Conservation (phyloP, 2,113 vertebrate genomes). For the Cygnus atratus region DNA sequence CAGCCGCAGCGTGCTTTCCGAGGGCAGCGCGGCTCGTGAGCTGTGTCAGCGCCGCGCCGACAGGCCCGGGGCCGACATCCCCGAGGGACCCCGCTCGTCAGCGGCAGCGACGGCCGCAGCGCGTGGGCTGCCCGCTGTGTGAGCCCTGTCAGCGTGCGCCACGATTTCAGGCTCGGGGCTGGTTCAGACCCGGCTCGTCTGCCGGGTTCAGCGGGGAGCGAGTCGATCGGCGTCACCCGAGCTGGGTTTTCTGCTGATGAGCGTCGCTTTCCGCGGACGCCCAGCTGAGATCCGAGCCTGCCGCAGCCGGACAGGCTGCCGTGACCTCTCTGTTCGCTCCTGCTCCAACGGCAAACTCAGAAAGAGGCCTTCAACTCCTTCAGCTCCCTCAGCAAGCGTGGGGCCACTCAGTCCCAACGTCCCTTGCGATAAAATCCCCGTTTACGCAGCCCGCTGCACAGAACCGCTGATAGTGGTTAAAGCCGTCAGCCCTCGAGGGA, state of each 20-base stretch:
- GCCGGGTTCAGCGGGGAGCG: background rate
- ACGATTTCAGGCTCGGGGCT: background rate
- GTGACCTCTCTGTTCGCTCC: background rate
- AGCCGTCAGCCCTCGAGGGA: background rate
- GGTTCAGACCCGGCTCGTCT: background rate
- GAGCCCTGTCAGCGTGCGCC: rapidly evolving
- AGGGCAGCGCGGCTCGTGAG: background rate
- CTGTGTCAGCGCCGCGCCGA: background rate
- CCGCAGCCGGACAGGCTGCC: rapidly evolving
- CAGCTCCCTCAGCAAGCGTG: background rate
- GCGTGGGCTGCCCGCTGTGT: background rate
- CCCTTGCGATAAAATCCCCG: rapidly evolving
- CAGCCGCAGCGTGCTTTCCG: background rate
- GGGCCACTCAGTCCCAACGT: no score
- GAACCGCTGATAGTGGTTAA: background rate
- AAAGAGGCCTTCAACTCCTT: background rate
- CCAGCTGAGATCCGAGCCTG: background rate
- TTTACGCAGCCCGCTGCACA: background rate
- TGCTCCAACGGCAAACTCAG: background rate
- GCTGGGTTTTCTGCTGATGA: background rate
- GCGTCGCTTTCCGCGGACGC: rapidly evolving
- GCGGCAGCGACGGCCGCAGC: background rate
- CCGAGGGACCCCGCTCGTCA: background rate
- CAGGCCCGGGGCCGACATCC: background rate
- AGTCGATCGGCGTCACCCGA: background rate